phyloP scores from a whole-genome alignment of 1,140 invertebrate species.

The Neotoxoptera formosana region DNA sequence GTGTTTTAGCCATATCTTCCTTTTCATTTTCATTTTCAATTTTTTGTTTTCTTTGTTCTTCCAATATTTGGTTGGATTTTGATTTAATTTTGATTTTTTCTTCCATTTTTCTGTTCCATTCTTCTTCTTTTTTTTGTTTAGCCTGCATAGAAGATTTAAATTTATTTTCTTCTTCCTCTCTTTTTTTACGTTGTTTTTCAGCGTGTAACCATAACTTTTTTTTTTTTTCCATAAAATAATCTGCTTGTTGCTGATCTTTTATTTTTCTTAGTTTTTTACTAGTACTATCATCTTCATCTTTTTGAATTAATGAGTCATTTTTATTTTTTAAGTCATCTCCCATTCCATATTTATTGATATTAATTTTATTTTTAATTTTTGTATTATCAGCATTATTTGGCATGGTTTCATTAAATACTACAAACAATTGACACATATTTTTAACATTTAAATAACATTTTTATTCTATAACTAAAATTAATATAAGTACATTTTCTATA shows the following conservation, averaged over 20 bases:
- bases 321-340: background rate
- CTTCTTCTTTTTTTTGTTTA: background rate
- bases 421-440: background rate
- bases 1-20: background rate
- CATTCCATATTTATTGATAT: background rate
- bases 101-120: background rate
- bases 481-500: background rate
- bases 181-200: background rate
- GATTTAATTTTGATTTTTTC: background rate
- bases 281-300: background rate
- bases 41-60: conserved; percentile 1
- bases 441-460: background rate
- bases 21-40: conserved; percentile 33
- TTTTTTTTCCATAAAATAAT: background rate
- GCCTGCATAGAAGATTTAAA: background rate
- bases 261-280: background rate
- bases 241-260: background rate
- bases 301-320: background rate
- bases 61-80: conserved; percentile 28
- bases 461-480: background rate
- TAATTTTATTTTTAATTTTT: background rate
- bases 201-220: background rate
- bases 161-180: background rate
- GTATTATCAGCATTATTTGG: background rate
- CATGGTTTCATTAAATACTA: background rate